Evolutionary conservation across 2,888 invertebrate genomes (phyloP).

Genomic region (Silvanus unidentatus): DNA sequence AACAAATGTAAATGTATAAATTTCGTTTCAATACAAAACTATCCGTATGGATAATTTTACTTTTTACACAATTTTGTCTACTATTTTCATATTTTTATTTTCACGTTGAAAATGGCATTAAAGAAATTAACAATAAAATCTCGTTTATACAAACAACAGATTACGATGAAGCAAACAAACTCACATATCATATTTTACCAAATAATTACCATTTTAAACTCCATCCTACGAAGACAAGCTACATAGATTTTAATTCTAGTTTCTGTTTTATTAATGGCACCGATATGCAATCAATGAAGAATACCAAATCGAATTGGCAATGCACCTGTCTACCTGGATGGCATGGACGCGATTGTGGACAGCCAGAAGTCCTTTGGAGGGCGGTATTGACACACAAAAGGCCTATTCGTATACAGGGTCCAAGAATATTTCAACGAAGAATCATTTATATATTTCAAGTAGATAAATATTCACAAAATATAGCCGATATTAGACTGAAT

Average conservation of each 20-base stretch:
- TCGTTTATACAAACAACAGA: constrained; percentile 19
- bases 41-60: constrained; percentile 38
- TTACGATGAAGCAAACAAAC: constrained; percentile 18
- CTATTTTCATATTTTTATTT: constrained; percentile 39
- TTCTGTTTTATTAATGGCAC: constrained; percentile 44
- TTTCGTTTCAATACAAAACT: constrained; percentile 35
- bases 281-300: constrained; percentile 41
- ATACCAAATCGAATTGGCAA: constrained; percentile 40
- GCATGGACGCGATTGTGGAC: constrained; percentile 61
- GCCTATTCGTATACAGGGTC: constrained; percentile 44
- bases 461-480: constrained; percentile 50
- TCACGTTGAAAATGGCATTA: constrained; percentile 24
- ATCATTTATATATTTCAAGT: constrained; percentile 54
- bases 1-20: constrained; percentile 32
- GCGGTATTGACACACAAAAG: constrained; percentile 55
- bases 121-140: constrained; percentile 15
- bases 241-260: constrained; percentile 44
- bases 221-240: constrained; percentile 31
- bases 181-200: constrained; percentile 36
- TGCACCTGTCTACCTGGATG: constrained; percentile 57
- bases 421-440: constrained; percentile 47
- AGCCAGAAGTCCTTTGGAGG: constrained; percentile 62
- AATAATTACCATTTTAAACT: constrained; percentile 30
- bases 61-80: constrained; percentile 38
- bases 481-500: constrained; percentile 56